Conservation (phyloP, 1,140 invertebrate species). For the Lineus longissimus region DNA sequence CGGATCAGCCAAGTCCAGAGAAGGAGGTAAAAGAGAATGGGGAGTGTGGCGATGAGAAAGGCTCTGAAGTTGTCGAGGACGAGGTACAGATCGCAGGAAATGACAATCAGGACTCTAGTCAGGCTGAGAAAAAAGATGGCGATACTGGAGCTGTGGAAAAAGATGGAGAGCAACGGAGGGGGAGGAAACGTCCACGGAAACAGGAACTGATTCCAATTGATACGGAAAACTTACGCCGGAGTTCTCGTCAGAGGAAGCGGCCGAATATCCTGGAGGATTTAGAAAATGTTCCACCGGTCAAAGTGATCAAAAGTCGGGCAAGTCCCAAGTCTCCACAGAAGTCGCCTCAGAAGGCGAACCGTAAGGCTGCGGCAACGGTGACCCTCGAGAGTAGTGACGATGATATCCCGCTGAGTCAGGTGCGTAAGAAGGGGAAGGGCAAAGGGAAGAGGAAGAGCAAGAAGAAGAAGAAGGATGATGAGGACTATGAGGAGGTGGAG, state of each 20-base stretch:
- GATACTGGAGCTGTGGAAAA: background rate
- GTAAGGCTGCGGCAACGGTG: background rate
- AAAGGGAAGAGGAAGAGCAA: background rate
- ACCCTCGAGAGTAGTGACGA: background rate
- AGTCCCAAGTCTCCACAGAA: background rate
- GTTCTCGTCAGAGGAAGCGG: background rate
- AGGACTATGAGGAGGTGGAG: background rate
- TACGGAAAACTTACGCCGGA: background rate
- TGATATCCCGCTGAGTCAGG: background rate
- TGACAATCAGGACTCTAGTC: background rate
- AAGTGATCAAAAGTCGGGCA: background rate
- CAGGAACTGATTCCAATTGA: too few relatives aligned
- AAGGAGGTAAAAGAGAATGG: background rate
- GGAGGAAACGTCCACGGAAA: too few relatives aligned
- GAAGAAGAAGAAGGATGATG: background rate
- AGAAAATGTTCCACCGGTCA: background rate
- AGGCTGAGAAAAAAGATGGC: background rate
- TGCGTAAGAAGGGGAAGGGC: background rate
- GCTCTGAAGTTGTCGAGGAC: background rate
- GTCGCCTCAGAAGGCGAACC: background rate
- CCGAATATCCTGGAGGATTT: background rate
- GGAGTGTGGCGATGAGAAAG: background rate
- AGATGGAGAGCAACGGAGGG: constrained; percentile 31
- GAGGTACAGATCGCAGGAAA: background rate
- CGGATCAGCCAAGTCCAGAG: too few relatives aligned